Conservation (phyloP, 2,888 invertebrate species). For the Clunio marinus region DNA sequence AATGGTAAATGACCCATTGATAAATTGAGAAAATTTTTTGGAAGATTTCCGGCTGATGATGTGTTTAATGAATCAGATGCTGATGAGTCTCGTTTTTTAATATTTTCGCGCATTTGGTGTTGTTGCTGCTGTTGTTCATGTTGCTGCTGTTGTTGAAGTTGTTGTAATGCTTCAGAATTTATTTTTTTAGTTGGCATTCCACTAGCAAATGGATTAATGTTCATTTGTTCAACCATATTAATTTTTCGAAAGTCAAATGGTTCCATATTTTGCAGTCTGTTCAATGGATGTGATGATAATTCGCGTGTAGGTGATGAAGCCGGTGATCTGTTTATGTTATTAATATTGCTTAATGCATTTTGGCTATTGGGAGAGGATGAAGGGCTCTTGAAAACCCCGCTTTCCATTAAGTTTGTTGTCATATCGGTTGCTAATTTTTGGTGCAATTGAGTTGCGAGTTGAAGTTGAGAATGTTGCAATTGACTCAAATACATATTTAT, state of each 20-base stretch:
- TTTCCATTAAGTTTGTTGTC: conserved; percentile 44
- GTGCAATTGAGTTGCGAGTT: conserved; percentile 50
- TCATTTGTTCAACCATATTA: conserved; percentile 48
- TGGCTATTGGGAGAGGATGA: conserved; percentile 43
- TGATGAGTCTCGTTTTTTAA: conserved; percentile 55
- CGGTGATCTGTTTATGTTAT: conserved; percentile 40
- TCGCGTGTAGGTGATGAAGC: conserved; percentile 43
- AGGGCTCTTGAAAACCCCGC: conserved; percentile 48
- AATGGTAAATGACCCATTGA: conserved; percentile 61
- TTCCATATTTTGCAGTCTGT: conserved; percentile 90
- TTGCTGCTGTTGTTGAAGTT: conserved; percentile 46
- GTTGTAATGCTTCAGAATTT: conserved; percentile 49
- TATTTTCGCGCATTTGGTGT: conserved; percentile 48
- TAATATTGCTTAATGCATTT: conserved; percentile 33
- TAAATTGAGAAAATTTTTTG: conserved; percentile 60
- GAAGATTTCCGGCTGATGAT: conserved; percentile 45
- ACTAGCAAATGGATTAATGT: conserved; percentile 42
- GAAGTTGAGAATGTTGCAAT: conserved; percentile 49
- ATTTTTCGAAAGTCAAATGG: conserved; percentile 87
- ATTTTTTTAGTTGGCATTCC: conserved; percentile 45
- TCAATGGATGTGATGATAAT: conserved; percentile 65
- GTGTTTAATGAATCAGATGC: conserved; percentile 49
- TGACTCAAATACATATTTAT: conserved; percentile 51
- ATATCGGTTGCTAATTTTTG: conserved; percentile 49
- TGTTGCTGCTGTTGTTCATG: conserved; percentile 43